Evolutionary conservation across 2,888 invertebrate genomes (phyloP), one percentile per base, ranked within the genome.

Genomic region (Ceratothoa steindachneri): DNA sequence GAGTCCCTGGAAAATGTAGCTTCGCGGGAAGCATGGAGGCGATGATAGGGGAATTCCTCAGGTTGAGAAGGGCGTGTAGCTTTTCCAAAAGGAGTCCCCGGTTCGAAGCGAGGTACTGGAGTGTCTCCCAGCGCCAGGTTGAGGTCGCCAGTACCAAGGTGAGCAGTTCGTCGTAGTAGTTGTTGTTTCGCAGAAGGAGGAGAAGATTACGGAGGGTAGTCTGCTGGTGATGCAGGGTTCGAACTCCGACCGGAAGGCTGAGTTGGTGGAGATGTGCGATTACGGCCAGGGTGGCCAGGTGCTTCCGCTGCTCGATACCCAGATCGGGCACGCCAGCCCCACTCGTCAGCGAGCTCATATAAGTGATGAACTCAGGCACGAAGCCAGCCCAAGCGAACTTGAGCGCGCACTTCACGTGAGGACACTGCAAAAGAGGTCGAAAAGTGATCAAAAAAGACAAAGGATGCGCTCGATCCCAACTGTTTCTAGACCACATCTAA

Each of bases 271-370:
- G 87, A 82, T 88, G 89, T 74, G 89, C 88, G 84, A 89, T 87
- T 19, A 90, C 86, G 65, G 88, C 88, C 81, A 90, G 86, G 83
- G 89, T 89, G 19, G 89, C 88, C 71, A 90, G 86, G 81, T 89
- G 88, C 81, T 88, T 88, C 82, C 87, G 87, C 71, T 89, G 89
- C 22, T 81, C 81, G 5, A 81, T 79, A 24, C 87, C 86, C 80
- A 88, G 85, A 7, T 89, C 88, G 3, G 77, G 77, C 82, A 88
- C 85, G 80, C 88, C 88, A 22, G 85, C 84, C 65, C 85, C 84
- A 78, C 87, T 84, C 81, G 87, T 88, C 31, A 89, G 84, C 76
- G 88, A 87, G 74, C 83, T 82, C 31, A 89, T 85, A 81, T 88
- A 88, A 79, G 86, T 87, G 80, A 89, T 83, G 71, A 89, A 85